Evolutionary conservation across 2,797 vertebrate genomes (phyloP).

Genomic region (Chaunax sp.): DNA sequence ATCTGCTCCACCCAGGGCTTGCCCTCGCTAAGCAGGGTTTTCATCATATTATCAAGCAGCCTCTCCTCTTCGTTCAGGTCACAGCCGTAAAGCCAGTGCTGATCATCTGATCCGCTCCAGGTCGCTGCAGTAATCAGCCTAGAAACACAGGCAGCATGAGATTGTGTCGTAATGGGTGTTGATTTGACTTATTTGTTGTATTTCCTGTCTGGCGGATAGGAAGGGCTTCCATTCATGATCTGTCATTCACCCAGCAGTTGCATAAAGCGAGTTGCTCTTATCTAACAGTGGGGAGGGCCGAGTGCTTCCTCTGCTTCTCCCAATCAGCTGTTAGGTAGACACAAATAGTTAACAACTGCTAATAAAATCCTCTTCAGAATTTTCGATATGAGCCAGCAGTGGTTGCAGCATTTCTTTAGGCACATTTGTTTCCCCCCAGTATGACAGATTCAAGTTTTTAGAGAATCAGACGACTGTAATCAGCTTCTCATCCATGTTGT

Average conservation of each 20-base stretch:
- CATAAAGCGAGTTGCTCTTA: not conserved
- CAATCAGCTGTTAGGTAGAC: not conserved
- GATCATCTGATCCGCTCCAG: slow-evolving; percentile 41
- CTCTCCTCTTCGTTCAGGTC: slow-evolving; percentile 9
- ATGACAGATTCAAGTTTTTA: not conserved
- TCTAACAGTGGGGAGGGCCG: not conserved
- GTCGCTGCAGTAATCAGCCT: not conserved
- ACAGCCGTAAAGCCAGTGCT: not conserved
- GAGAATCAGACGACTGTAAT: slow-evolving; percentile 20
- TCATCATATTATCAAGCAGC: slow-evolving; percentile 38
- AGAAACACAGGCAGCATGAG: not conserved
- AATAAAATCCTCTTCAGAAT: not conserved
- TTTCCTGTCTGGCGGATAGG: not conserved
- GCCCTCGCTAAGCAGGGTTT: slow-evolving; percentile 41
- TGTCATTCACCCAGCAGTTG: not conserved
- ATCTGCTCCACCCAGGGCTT: slow-evolving; percentile 61
- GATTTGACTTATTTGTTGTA: no score
- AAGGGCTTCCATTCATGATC: not conserved
- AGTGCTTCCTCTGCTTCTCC: not conserved
- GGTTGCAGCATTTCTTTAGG: slow-evolving; percentile 2
- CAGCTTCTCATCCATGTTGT: slow-evolving; percentile 30
- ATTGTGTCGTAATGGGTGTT: not conserved
- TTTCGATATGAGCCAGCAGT: not conserved
- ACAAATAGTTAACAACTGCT: no score
- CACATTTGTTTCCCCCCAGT: not conserved